Base-by-base conservation (phyloP, 2,113 vertebrate species). In the Tiliqua scincoides region DNA sequence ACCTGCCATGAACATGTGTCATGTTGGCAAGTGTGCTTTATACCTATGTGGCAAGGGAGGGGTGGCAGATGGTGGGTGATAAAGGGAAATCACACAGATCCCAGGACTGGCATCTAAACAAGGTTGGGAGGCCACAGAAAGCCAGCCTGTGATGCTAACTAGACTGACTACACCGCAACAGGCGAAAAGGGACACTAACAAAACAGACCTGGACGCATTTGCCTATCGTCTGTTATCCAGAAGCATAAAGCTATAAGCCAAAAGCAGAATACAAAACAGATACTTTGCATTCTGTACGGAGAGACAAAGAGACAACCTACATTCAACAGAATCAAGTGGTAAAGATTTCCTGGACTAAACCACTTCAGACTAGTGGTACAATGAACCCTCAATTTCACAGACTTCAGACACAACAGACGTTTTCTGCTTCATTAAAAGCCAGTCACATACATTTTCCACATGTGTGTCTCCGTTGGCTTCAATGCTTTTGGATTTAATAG, bases 191-290 rank as follows among this genome's bases (percentile, higher is more conserved):
- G 91, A 91, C 84, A 85, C n/a, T 7, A 7, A 65, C 37, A 23
- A 37, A 81, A 37, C 88, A 93, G 91, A 89, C 88, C 85, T 91
- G 78, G 32, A 83, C 80, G 75, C 8, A 0, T 63, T 88, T 91
- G 89, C 91, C 88, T 93, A 62, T 52, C 87, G 85, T 86, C 73
- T 74, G 23, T 87, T 77, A 91, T 62, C 91, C 73, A 83, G 81
- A 89, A 1, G 43, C n/a, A 35, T 88, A 68, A 85, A 81, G 57
- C 40, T 87, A 67, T 71, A 81, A 89, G 32, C 80, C 75, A 76
- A 75, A 94, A 89, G 79, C 25, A 87, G 83, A 91, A 79, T 62
- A 1, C 0, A 35, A 52, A 93, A 87, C 84, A 59, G 27, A n/a
- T 10, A 18, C 9, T 74, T 74, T 63, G 57, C 37, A n/a, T 21